Conservation (phyloP, 92 coral and sea anemone species). For the Phenganax stokvisi region DNA sequence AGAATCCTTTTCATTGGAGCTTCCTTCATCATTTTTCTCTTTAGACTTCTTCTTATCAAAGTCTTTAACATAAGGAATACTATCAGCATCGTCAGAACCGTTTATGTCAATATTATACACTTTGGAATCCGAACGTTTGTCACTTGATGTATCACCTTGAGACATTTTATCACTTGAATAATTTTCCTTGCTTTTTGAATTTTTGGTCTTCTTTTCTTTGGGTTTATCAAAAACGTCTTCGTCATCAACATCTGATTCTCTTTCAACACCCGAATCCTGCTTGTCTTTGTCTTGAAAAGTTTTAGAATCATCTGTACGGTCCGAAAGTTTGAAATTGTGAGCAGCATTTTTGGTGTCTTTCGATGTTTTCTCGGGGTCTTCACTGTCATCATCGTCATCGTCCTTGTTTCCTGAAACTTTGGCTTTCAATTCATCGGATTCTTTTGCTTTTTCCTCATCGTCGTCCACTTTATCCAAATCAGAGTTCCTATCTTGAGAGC, state of each 20-base stretch:
- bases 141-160: slow-evolving; percentile 24
- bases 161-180: slow-evolving; percentile 27
- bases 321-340: neutral
- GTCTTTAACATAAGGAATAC: neutral
- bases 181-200: slow-evolving; percentile 24
- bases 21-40: neutral
- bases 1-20: slow-evolving; percentile 24
- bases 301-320: neutral
- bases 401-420: slow-evolving; percentile 11
- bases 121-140: slow-evolving; percentile 27
- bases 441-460: neutral
- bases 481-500: neutral
- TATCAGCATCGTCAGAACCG: neutral
- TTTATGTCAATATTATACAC: neutral
- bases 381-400: slow-evolving; percentile 22
- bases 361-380: neutral
- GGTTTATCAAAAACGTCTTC: neutral
- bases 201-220: neutral
- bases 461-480: slow-evolving; percentile 9
- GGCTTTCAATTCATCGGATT: slow-evolving; percentile 14
- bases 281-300: neutral
- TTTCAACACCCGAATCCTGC: neutral
- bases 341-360: neutral
- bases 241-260: neutral
- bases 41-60: too few relatives aligned